Conservation (phyloP, 1,140 invertebrate species). For the Coenobita brevimanus region DNA sequence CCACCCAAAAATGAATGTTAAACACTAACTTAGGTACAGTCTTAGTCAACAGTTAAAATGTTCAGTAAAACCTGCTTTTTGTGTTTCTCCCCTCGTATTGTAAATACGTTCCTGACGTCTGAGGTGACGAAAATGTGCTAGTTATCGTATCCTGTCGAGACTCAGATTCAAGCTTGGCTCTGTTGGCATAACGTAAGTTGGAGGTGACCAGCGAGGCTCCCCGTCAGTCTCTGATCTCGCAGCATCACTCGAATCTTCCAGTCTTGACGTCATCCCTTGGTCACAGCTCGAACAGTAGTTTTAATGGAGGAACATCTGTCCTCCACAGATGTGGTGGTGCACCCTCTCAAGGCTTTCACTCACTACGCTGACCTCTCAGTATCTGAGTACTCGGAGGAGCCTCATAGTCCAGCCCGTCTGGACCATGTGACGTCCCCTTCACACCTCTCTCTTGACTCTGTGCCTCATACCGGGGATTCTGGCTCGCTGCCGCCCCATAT, state of each 20-base stretch:
- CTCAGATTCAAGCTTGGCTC: too few species aligned
- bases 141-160: too few species aligned
- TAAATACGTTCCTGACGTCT: too few species aligned
- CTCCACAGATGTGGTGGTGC: conserved; percentile 68
- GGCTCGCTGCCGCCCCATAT: background rate
- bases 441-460: conserved; percentile 32
- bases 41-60: background rate
- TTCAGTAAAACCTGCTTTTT: too few species aligned
- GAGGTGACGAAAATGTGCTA: too few species aligned
- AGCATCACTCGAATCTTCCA: conserved; percentile 49
- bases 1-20: background rate
- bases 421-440: conserved; percentile 24
- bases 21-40: conserved; percentile 14
- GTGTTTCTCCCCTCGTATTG: too few species aligned
- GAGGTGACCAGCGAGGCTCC: background rate
- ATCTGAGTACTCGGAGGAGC: conserved; percentile 59
- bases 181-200: too few species aligned
- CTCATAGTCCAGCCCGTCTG: conserved; percentile 25
- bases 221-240: background rate
- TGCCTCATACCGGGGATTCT: conserved; percentile 1
- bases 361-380: conserved; percentile 62
- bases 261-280: conserved; percentile 14
- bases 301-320: conserved; percentile 58
- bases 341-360: conserved; percentile 67
- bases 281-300: background rate